Base-by-base conservation (phyloP, 2,797 vertebrate species). In the Varecia variegata region DNA sequence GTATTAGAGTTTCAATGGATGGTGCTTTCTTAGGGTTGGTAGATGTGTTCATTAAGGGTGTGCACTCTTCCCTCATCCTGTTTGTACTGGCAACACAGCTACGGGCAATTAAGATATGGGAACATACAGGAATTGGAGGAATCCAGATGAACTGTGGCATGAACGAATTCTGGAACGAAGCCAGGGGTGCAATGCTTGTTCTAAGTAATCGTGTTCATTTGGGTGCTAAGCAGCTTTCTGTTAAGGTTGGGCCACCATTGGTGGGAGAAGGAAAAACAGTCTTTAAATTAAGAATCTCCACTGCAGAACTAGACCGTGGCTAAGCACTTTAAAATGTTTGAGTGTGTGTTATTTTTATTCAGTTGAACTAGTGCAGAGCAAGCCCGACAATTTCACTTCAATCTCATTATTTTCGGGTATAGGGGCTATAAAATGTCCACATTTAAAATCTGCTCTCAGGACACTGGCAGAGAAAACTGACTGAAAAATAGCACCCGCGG, bases 41-140 rank as follows among this genome's bases (percentile, higher is more conserved):
- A 10, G 79, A 80, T 65, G 82, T 70, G 13, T 58, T 92, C 88
- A 50, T 40, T 13, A 67, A 90, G 77, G 96, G 92, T 3, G 81
- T 95, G 92, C 35, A 14, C 84, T 71, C 77, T 67, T 67, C 73
- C 89, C 30, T 54, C 58, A 67, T 96, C 95, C 96, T 97, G 92
- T 97, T 95, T 97, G 92, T 71, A 40, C 67, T 97, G 97, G 97
- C 94, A 90, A 83, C 85, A 43, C 23, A 56, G 92, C 73, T 40
- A 52, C 30, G 85, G 88, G 92, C 96, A 95, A 96, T 97, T 93
- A 95, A 97, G 97, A 97, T 96, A 96, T 3, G 62, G 94, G 80
- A 90, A 93, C 79, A 45, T 90, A 95, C 76, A 94, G 97, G 96
- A 94, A 98, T 97, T 73, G 89, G 50, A 97, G 88, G 90, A 97